Conservation (phyloP, 92 coral and sea anemone species). For the Blastomussa wellsi region DNA sequence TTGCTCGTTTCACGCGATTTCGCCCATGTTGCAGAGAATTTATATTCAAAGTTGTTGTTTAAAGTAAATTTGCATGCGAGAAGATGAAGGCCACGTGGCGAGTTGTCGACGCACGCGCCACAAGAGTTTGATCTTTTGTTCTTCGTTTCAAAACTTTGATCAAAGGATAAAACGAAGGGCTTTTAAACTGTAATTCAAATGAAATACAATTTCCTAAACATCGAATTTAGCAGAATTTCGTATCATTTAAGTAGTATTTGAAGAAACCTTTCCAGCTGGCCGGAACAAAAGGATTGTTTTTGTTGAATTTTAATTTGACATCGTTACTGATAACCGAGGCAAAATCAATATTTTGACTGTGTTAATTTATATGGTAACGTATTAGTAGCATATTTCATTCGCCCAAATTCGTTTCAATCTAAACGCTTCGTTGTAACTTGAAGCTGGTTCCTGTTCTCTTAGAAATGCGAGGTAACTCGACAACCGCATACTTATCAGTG, state of each 20-base stretch:
- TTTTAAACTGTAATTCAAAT: not conserved
- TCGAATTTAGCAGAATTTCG: not conserved
- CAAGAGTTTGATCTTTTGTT: not conserved
- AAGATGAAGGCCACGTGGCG: conserved; percentile 46
- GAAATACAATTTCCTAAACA: not conserved
- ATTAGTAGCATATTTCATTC: not conserved
- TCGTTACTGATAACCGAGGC: not conserved
- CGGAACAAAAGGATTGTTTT: not conserved
- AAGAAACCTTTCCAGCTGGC: not conserved
- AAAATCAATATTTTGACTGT: not conserved
- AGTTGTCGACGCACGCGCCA: conserved; percentile 14
- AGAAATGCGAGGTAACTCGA: not conserved
- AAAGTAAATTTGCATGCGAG: conserved; percentile 31
- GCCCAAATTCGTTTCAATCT: not conserved
- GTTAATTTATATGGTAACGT: not conserved
- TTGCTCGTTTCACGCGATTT: conserved; percentile 13
- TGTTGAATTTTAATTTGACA: not conserved
- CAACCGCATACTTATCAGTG: not conserved
- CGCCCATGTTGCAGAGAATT: conserved; percentile 22
- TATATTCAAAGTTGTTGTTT: conserved; percentile 32
- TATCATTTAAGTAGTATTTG: not conserved
- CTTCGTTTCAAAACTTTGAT: not conserved
- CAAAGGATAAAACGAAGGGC: not conserved
- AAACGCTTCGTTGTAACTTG: not conserved
- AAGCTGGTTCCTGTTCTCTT: not conserved